Base-by-base conservation (phyloP, 2,797 vertebrate genomes). In the Linurgus olivaceus region DNA sequence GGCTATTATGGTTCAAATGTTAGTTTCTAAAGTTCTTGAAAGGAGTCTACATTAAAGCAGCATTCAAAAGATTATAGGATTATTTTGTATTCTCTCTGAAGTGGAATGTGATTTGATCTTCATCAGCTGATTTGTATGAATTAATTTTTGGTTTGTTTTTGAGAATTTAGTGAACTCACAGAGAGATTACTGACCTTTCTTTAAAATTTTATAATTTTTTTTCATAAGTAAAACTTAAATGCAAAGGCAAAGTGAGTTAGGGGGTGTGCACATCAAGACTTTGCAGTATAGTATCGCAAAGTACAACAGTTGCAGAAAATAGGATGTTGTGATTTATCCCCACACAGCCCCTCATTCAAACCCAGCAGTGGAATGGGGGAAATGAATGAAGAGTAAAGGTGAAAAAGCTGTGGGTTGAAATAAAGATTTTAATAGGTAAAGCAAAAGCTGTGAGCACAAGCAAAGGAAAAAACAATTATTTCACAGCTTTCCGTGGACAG, bases 71-170 rank as follows among this genome's bases (percentile, higher is more conserved):
- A 94, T 79, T 94, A 90, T 65, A 92, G 67, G 77, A 97, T 91
- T 96, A 71, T 84, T 97, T 97, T 72, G 65, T 93, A 82, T 94
- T 62, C 74, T 75, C 70, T 89, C 79, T 93, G 67, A 96, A 97
- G 93, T 86, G 11, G 55, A 95, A 97, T 89, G 65, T 33, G 83
- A 93, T 96, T 96, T 97, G 90, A 91, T 96, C 72, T 94, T 65
- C 55, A 90, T 95, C 90, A 88, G 58, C 83, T 75, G 62, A 88
- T 93, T 96, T 96, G 76, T 72, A 78, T 23, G 1, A 79, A 91
- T 80, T 95, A 76, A 96, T 95, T 95, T 92, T 92, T 97, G 62
- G 47, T 94, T 96, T 93, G 63, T 28, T 95, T 93, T 87, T 80
- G n/a, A 86, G 50, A 42, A 73, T 78, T 96, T 94, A 92, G 77